These are phyloP conservation scores for Narcine bancroftii DNA, from an alignment of 2,113 vertebrate genomes.

Conservation along the genomic window DNA sequence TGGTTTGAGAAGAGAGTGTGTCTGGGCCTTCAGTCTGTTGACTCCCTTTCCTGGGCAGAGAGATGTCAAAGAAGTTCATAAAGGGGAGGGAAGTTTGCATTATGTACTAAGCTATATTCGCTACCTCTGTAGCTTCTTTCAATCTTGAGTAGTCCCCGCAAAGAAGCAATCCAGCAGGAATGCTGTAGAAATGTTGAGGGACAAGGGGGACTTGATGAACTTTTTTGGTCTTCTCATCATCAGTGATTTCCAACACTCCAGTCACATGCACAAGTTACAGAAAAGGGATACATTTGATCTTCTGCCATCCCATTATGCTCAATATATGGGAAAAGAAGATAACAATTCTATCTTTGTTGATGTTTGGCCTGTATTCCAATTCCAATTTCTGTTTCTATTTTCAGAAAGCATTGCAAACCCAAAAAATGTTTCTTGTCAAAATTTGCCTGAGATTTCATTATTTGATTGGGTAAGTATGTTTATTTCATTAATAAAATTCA, in stretches of 20 bases:
- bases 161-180: no score
- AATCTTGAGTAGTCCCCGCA: no score
- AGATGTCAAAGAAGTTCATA: no score
- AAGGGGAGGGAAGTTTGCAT: no score
- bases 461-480: slow-evolving; percentile 1
- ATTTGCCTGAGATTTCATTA: background rate
- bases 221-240: no score
- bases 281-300: background rate
- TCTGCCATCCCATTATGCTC: background rate
- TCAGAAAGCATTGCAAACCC: background rate
- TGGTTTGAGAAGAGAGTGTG: no score
- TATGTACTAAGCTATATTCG: no score
- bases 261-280: background rate
- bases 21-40: no score
- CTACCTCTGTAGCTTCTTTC: no score
- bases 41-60: no score
- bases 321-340: background rate
- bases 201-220: no score
- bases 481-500: background rate
- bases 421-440: background rate
- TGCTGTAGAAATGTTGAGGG: no score
- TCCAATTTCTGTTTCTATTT: background rate
- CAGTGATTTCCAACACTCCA: background rate
- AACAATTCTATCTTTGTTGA: background rate
- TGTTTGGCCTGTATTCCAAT: background rate